Conservation (phyloP, 2,888 invertebrate species). For the Lithophane socia region DNA sequence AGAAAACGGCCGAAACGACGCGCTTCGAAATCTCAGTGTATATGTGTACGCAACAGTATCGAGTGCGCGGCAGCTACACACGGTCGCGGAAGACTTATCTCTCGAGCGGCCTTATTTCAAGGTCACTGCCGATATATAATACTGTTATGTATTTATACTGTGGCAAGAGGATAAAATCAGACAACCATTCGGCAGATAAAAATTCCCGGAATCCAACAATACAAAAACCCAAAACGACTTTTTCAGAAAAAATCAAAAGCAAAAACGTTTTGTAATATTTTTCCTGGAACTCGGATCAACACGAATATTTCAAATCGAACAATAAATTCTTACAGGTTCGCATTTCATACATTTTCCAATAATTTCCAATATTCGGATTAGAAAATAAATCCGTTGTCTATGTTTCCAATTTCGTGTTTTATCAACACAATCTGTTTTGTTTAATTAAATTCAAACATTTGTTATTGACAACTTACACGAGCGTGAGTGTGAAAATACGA, state of each 20-base stretch:
- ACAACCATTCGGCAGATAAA: too few relatives aligned
- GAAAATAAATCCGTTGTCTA: conserved; percentile 37
- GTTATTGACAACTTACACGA: conserved; percentile 27
- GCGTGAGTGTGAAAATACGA: background rate
- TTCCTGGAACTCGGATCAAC: background rate
- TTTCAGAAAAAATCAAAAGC: background rate
- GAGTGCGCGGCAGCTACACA: too few relatives aligned
- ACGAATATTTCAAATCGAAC: conserved; percentile 9
- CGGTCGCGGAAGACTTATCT: too few relatives aligned
- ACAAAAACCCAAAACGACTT: background rate
- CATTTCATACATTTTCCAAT: conserved; percentile 14
- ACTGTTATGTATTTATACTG: too few relatives aligned
- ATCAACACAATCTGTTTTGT: conserved; percentile 45
- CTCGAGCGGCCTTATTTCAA: too few relatives aligned
- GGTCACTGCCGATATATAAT: too few relatives aligned
- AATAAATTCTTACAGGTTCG: conserved; percentile 12
- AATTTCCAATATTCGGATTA: conserved; percentile 55
- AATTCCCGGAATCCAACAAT: background rate
- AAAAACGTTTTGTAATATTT: background rate
- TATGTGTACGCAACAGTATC: too few relatives aligned
- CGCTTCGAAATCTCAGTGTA: too few relatives aligned
- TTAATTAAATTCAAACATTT: conserved; percentile 61
- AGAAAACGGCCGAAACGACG: too few relatives aligned
- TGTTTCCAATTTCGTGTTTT: conserved; percentile 35
- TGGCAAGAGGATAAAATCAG: too few relatives aligned